Conservation (phyloP, 2,113 vertebrate genomes). For the Mus spicilegus region DNA sequence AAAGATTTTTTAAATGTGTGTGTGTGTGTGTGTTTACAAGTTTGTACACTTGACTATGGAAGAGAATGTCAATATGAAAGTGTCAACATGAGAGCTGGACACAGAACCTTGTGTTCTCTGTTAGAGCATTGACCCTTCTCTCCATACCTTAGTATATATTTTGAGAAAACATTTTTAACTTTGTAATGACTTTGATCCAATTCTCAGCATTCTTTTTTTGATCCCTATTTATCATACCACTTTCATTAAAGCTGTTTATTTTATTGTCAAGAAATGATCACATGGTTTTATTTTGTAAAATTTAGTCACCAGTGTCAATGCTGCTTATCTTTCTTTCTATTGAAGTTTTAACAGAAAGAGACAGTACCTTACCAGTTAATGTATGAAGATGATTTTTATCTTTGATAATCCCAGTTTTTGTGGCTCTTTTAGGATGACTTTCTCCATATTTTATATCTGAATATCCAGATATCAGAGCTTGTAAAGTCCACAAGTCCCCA, state of each 20-base stretch:
- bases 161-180: background rate
- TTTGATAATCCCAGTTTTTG: background rate
- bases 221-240: background rate
- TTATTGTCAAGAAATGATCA: background rate
- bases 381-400: background rate
- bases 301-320: background rate
- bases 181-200: background rate
- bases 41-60: background rate
- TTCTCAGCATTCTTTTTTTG: background rate
- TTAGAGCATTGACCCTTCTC: background rate
- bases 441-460: background rate
- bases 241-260: background rate
- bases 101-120: background rate
- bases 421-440: background rate
- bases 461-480: background rate
- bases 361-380: background rate
- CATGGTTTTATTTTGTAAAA: background rate
- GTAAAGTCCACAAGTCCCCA: background rate
- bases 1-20: background rate
- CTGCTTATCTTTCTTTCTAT: background rate
- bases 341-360: background rate
- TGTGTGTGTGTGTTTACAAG: background rate
- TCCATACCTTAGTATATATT: background rate
- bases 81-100: background rate
- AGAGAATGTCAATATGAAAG: no score